Evolutionary conservation across 1,140 invertebrate species (phyloP).

Genomic region (Episyrphus balteatus): DNA sequence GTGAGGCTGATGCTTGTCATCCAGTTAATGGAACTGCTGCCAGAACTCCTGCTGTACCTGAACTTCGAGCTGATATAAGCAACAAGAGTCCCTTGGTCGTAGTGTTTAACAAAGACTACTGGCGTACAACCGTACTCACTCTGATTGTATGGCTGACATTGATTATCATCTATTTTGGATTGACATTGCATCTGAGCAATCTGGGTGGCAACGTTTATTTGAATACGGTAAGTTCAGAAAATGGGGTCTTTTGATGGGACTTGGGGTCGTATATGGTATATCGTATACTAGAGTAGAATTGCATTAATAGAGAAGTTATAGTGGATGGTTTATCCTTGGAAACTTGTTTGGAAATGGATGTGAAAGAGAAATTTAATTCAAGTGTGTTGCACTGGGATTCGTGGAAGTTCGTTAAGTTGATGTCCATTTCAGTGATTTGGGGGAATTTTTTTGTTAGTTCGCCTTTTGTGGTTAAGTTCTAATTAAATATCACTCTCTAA

Average conservation of each 20-base stretch:
- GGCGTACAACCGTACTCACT: conserved; percentile 50
- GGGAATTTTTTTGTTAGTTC: neutral
- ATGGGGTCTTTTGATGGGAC: too few relatives aligned
- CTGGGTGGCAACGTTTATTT: conserved; percentile 53
- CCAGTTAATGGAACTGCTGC: neutral
- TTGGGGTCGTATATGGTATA: too few relatives aligned
- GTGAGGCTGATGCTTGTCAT: neutral
- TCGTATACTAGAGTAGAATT: too few relatives aligned
- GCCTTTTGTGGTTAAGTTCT: too few relatives aligned
- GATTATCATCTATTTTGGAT: conserved; percentile 59
- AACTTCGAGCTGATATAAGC: neutral
- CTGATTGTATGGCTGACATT: conserved; percentile 58
- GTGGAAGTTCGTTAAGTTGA: neutral
- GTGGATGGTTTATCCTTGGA: too few relatives aligned
- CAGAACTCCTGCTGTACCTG: neutral
- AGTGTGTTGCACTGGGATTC: too few relatives aligned
- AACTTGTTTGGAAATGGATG: too few relatives aligned
- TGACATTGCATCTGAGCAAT: conserved; percentile 57
- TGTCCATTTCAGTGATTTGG: neutral
- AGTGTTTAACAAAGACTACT: conserved; percentile 47
- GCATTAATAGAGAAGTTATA: too few relatives aligned
- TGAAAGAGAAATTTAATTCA: too few relatives aligned
- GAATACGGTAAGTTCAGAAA: conserved; percentile 36
- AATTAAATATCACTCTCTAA: too few relatives aligned
- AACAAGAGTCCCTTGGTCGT: conserved; percentile 42